Evolutionary conservation across 2,888 invertebrate genomes (phyloP).

Genomic region (Andricus quercusramuli): DNA sequence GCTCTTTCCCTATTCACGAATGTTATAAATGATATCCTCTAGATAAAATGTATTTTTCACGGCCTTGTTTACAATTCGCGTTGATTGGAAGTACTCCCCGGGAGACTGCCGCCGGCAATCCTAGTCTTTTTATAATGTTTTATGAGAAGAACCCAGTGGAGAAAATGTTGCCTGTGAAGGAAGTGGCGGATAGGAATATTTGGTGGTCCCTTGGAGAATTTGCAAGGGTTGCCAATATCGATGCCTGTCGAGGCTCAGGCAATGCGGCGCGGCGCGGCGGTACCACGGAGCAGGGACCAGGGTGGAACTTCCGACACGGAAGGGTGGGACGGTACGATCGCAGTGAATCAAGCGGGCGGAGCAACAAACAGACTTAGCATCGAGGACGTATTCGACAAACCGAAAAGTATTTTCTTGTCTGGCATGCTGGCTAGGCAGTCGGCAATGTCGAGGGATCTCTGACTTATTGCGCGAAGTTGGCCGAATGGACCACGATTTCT

Average conservation of each 20-base stretch:
- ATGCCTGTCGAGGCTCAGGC: not conserved
- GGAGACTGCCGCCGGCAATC: not conserved
- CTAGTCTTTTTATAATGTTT: not conserved
- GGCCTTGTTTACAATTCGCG: constrained; percentile 8
- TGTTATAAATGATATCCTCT: not conserved
- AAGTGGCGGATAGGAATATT: constrained; percentile 28
- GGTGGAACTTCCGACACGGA: constrained; percentile 38
- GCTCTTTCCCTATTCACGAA: not conserved
- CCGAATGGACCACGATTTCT: constrained; percentile 29
- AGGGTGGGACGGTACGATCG: constrained; percentile 32
- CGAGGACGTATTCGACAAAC: constrained; percentile 38
- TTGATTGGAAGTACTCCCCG: constrained; percentile 14
- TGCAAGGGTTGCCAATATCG: constrained; percentile 25
- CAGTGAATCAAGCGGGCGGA: constrained; percentile 31
- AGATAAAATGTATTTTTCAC: not conserved
- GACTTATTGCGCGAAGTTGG: constrained; percentile 35
- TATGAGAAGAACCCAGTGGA: not conserved
- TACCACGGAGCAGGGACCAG: not conserved
- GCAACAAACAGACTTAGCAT: constrained; percentile 41
- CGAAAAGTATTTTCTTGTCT: constrained; percentile 35
- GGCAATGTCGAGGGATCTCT: constrained; percentile 34
- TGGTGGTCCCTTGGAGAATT: constrained; percentile 22
- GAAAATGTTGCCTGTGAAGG: constrained; percentile 13
- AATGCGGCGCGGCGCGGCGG: constrained; percentile 1
- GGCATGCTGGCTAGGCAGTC: constrained; percentile 12